Evolutionary conservation across 92 coral and sea anemone genomes (phyloP), one percentile per base, ranked within the genome.

Genomic region (Phenganax marumi): DNA sequence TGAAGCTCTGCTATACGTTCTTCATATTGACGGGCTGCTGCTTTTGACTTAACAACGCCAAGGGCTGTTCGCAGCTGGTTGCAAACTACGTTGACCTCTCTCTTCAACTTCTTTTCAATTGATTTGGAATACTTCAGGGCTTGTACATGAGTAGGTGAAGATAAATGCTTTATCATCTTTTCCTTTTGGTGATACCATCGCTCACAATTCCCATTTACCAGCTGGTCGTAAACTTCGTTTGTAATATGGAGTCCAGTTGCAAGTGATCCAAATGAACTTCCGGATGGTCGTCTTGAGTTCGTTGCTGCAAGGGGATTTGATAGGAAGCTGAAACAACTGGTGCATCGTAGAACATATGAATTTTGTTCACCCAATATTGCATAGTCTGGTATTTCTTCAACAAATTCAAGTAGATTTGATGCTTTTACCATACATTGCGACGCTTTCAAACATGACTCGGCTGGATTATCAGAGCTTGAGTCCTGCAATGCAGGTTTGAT

Each of bases 381-480:
- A 70, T 18, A 70, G 10, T 70, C 75, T 9, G 75, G 75, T 8
- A 70, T 52, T 70, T 70, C 75, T 7, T 13, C 57, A n/a, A 71
- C 21, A 71, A 71, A 71, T 71, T 71, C 76, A 54, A 71, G 76
- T 22, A 71, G 76, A 71, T 71, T 71, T 16, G 56, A 46, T 10
- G 76, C 76, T 71, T 71, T 47, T 24, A 47, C 57, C 3, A 22
- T 12, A 46, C 54, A 56, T 56, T 26, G 46, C 49, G 58, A 25
- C 77, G 18, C 51, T 9, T 72, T 50, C 17, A 51, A 10, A 23
- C 39, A 55, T 72, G 77, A 72, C 50, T 55, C 77, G 16, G 24
- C 77, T 62, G 26, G 21, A 39, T 17, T 62, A 19, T 25, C 68
- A 19, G 43, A 1, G 9, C n/a, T 7, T 12, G 21, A 11, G 33